phyloP scores from a whole-genome alignment of 1,140 invertebrate genomes.

The Drosophila triauraria region DNA sequence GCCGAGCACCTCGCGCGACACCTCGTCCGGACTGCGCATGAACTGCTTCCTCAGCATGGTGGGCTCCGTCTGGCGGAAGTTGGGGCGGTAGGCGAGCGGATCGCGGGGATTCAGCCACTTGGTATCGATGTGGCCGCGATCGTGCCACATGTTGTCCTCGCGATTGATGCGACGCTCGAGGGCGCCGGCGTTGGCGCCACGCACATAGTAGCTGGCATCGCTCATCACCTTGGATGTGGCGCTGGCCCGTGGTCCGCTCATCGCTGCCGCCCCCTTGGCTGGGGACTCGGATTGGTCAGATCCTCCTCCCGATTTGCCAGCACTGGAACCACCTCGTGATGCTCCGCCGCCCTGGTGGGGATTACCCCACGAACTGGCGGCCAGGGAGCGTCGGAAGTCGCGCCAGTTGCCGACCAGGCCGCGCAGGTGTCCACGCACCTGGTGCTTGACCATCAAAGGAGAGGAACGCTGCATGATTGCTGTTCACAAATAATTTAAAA shows the following conservation, averaged over 20 bases:
- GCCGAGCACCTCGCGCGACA: slow-evolving; percentile 43
- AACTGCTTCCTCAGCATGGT: slow-evolving; percentile 38
- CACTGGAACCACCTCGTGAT: not conserved
- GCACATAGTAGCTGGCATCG: not conserved
- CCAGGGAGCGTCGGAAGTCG: not conserved
- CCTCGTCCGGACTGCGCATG: slow-evolving; percentile 69
- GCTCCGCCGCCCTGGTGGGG: not conserved
- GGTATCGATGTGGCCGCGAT: slow-evolving; percentile 23
- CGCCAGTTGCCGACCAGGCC: not conserved
- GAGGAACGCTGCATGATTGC: slow-evolving; percentile 14
- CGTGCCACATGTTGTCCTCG: slow-evolving; percentile 66
- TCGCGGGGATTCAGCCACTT: slow-evolving; percentile 52
- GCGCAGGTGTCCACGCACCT: not conserved
- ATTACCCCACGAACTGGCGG: not conserved
- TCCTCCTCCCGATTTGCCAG: not conserved
- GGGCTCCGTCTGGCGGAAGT: slow-evolving; percentile 57
- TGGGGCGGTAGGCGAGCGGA: slow-evolving; percentile 42
- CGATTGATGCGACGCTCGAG: slow-evolving; percentile 30
- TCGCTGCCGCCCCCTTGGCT: not conserved
- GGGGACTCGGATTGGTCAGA: not conserved
- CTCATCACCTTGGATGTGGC: slow-evolving; percentile 14
- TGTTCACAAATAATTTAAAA: not conserved
- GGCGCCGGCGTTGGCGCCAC: not conserved
- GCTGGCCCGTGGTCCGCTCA: not conserved
- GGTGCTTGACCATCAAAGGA: not conserved